phyloP scores from a whole-genome alignment of 2,113 vertebrate genomes.

The Ivindomyrus marchei region DNA sequence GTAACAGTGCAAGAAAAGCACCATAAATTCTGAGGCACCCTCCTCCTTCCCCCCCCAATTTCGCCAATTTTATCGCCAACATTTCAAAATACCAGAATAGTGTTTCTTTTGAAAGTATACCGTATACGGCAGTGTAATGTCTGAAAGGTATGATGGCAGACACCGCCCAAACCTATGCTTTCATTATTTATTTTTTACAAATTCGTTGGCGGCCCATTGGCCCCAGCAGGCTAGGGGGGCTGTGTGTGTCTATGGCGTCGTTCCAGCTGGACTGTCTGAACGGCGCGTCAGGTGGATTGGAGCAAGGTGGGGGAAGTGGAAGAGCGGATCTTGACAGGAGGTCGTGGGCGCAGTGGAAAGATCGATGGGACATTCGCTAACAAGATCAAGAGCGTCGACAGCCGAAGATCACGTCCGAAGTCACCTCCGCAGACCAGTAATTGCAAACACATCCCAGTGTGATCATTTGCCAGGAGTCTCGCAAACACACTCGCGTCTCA shows the following conservation, averaged over 20 bases:
- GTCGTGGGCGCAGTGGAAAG: not conserved
- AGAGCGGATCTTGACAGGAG: not conserved
- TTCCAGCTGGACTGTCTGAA: not conserved
- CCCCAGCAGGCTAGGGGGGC: not conserved
- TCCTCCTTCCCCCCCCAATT: no score
- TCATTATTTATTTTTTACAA: not conserved
- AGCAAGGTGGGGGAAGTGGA: not conserved
- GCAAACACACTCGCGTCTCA: not conserved
- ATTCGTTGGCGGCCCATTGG: not conserved
- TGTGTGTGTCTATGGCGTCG: not conserved
- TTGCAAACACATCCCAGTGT: not conserved
- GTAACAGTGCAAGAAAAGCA: not conserved
- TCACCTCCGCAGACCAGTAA: constrained; percentile 7
- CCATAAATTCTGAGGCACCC: not conserved
- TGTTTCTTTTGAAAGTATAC: not conserved
- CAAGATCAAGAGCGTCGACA: constrained; percentile 20
- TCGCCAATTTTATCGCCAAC: not conserved
- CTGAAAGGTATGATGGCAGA: not conserved
- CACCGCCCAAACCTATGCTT: not conserved
- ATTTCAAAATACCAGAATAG: not conserved
- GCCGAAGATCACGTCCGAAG: constrained; percentile 1
- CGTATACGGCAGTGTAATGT: not conserved
- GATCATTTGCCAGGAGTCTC: not conserved
- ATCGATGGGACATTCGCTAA: constrained; percentile 11
- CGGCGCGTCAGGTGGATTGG: not conserved